Base-by-base conservation (phyloP, 1,140 invertebrate genomes). In the Drosophila triauraria region DNA sequence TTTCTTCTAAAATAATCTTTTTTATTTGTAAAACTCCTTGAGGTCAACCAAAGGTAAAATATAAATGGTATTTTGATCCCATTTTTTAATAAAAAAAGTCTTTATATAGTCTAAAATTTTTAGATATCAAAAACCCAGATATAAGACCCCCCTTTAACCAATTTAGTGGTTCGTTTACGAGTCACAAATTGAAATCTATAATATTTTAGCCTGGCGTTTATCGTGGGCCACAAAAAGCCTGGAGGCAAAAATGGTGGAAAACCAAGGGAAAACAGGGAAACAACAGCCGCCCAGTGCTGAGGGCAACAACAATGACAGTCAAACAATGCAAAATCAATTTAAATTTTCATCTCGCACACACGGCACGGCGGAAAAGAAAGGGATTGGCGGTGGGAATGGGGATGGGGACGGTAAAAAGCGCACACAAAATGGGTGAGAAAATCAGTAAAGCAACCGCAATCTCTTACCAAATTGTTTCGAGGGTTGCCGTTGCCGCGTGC, bases 311-410 rank as follows among this genome's bases (percentile, higher is more conserved):
- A 90, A 88, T 90, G 78, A 72, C 84, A 75, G 69, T 85, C 85
- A 90, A 88, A 88, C 85, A 88, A 88, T 88, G 85, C 64, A 90
- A 85, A 86, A 90, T 90, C 85, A 90, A 90, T 90, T 90, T 90
- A 85, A 85, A 90, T 90, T 88, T 90, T 82, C 81, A 90, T 88
- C 85, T 90, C 78, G 64, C 69, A 69, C 64, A 82, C 61, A 63
- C 35, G 50, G 38, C 65, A 23, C 27, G 35, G 30, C 46, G 57
- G 44, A 42, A 42, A 60, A 35, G 46, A 23, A 23, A 15, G 13
- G 23, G 20, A 48, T 35, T 35, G 32, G 32, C 7, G 30, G 1
- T 32, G 25, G 35, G 7, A 43, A 53, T 44, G n/a, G 20, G 35
- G 44, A 17, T 23, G 3, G 25, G 15, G 32, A 38, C 32, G 23